These are phyloP conservation scores for Onychostruthus taczanowskii DNA, from an alignment of 2,113 vertebrate species.

Conservation along the genomic window DNA sequence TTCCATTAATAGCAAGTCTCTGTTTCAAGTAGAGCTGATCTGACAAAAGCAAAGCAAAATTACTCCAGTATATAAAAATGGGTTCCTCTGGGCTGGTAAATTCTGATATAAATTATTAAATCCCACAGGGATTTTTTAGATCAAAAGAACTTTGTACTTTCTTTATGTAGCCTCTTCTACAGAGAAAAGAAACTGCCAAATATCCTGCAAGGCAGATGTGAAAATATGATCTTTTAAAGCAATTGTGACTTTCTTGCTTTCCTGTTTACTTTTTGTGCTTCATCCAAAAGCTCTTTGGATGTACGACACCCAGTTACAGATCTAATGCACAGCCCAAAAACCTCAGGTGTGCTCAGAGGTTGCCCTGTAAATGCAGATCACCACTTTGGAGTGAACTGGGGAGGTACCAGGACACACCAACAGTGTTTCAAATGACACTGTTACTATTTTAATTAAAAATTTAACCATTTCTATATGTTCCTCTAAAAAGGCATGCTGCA, in stretches of 20 bases:
- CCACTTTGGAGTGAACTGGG: not conserved
- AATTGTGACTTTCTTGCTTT: not conserved
- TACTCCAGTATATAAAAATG: conserved; percentile 37
- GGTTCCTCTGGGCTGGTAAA: conserved; percentile 35
- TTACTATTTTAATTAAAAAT: not conserved
- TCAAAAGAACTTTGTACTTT: conserved; percentile 52
- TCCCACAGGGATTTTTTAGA: conserved; percentile 11
- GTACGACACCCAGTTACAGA: not conserved
- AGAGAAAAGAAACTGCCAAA: conserved; percentile 27
- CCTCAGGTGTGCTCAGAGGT: not conserved
- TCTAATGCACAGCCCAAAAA: not conserved
- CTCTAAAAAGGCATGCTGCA: not conserved
- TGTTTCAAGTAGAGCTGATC: conserved; percentile 4
- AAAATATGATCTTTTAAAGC: conserved; percentile 19
- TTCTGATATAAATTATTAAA: conserved; percentile 59
- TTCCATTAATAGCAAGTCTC: conserved; percentile 21
- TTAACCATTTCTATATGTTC: not conserved
- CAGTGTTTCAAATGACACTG: not conserved
- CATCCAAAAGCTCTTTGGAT: not conserved
- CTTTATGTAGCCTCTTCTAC: conserved; percentile 23
- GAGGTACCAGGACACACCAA: not conserved
- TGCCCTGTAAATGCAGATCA: not conserved
- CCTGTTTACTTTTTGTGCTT: not conserved
- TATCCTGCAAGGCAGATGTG: conserved; percentile 26
- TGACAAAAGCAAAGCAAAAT: conserved; percentile 24